Evolutionary conservation across 1,140 invertebrate species (phyloP), one percentile per base, ranked within the genome.

Genomic region (Centruroides vittatus): DNA sequence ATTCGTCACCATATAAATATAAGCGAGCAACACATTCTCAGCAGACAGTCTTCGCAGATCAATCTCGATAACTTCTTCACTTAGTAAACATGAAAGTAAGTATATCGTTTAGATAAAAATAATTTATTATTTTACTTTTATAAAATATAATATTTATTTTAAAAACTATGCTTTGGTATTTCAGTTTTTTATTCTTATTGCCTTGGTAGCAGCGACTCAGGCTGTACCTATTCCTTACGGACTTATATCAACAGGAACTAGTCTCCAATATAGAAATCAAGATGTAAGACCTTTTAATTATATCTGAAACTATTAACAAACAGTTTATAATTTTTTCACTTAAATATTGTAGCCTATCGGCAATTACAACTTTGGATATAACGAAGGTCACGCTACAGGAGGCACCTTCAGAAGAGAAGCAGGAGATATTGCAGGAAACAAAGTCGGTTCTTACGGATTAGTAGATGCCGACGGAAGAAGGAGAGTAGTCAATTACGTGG

Each of bases 401-500:
- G 66, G 66, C 10, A 66, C 57, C 23, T 67, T 67, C 57, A 54
- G 67, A 10, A 66, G 63, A 13, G 67, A 68, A 46, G 13, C 36
- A 13, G 66, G 63, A 3, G 61, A 60, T 35, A 10, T 49, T n/a
- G 36, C 57, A 5, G 55, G 62, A 41, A 55, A 63, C 49, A 67
- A 62, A 56, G 60, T 57, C 7, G 67, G 66, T 67, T 70, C 58
- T 66, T 71, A 67, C 56, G 65, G 65, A 54, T 60, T 71, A 67
- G 35, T 61, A 23, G 69, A 69, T 51, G 62, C 66, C 57, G 70
- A 71, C 52, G 70, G 70, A 11, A 61, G 69, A 47, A 47, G 61
- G 12, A 62, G 70, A 36, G 58, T 69, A 11, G 70, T 71, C 10
- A 69, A 69, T 57, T 71, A 71, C 60, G 65, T 68, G 11, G 63